Base-by-base conservation (phyloP, 1,140 invertebrate species). In the Pinna nobilis region DNA sequence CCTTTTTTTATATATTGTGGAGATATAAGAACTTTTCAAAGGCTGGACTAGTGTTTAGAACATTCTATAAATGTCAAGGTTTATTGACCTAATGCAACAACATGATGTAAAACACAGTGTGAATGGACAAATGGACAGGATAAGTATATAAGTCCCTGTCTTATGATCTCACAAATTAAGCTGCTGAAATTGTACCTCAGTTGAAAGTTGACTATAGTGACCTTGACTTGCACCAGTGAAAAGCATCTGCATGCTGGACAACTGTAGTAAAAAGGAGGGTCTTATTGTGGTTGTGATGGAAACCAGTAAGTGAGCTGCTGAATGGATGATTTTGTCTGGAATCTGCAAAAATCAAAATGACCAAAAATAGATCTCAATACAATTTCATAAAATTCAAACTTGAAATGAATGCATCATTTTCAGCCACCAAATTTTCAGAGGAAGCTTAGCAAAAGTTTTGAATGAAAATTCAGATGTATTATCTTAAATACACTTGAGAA, bases 301-400 rank as follows among this genome's bases (percentile, higher is more conserved):
- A 73, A 91, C 88, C 2, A 93, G 84, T 41, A 93, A 86, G 84
- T 93, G 92, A 30, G 90, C 90, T 41, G 91, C 90, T 39, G 92
- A 92, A 82, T 92, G 91, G 35, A 91, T 84, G 11, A 93, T 88
- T 82, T 91, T 92, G 23, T 90, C 83, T 37, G 90, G 88, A 30
- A 89, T 83, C 88, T 87, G 78, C 39, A 64, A 39, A 33, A 37
- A 37, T 33, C 15, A 1, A 23, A 63, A 30, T 53, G 20, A 30
- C 30, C n/a, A n/a, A n/a, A n/a, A n/a, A n/a, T n/a, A n/a, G n/a
- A n/a, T n/a, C 15, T 25, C n/a, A 51, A 1, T 4, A 28, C n/a
- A 44, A 11, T n/a, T 11, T 44, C 41, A 11, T 11, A 44, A 44
- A 11, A 44, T n/a, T 11, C 41, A 44, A 44, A n/a, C n/a, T 44